Conservation (phyloP, 2,113 vertebrate genomes). For the Abramis brama region DNA sequence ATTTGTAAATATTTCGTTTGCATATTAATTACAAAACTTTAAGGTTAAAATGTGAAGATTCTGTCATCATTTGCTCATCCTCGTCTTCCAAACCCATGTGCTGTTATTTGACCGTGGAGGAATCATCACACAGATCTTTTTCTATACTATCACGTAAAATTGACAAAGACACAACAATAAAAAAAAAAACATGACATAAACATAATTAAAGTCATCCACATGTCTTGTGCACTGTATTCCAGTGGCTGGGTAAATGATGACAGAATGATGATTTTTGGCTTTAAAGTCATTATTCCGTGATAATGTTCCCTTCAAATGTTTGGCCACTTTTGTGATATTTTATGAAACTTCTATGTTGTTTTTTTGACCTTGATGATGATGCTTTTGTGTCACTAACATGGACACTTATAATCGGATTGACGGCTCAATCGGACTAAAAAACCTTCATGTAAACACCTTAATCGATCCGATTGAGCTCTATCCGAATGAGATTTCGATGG, state of each 20-base stretch:
- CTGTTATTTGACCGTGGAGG: not conserved
- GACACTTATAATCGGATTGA: no score
- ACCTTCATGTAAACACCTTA: no score
- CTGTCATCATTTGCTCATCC: not conserved
- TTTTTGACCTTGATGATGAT: not conserved
- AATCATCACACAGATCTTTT: not conserved
- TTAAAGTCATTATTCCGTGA: not conserved
- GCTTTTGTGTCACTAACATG: not conserved
- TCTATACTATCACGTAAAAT: not conserved
- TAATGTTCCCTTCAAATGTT: not conserved
- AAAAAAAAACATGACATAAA: not conserved
- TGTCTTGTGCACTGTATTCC: not conserved
- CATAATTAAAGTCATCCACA: not conserved
- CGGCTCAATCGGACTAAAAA: no score
- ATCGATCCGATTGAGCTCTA: no score
- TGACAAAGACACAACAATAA: not conserved
- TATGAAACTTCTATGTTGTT: not conserved
- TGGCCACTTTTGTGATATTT: not conserved
- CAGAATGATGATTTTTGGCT: not conserved
- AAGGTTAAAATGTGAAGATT: not conserved
- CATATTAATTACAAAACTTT: not conserved
- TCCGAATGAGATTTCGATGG: no score
- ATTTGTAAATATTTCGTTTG: not conserved
- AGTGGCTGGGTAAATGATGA: not conserved
- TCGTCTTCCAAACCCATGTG: no score